phyloP scores from a whole-genome alignment of 1,140 invertebrate species.

The Bacillus rossius region DNA sequence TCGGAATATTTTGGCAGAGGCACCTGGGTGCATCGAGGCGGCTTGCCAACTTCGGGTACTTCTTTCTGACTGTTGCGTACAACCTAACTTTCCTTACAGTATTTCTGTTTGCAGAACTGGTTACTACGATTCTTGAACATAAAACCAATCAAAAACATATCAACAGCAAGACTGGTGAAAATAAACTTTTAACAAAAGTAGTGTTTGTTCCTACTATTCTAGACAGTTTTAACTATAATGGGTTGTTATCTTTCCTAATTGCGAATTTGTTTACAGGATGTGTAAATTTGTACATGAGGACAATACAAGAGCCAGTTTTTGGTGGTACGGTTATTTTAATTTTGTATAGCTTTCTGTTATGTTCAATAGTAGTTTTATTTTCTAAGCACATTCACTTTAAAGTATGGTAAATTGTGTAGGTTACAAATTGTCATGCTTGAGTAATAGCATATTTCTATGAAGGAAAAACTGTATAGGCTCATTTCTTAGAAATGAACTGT shows the following conservation, averaged over 20 bases:
- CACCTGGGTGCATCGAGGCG: slow-evolving; percentile 56
- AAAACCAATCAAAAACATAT: background rate
- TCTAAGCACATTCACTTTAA: slow-evolving; percentile 12
- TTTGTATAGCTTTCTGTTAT: slow-evolving; percentile 47
- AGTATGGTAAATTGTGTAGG: slow-evolving; percentile 8
- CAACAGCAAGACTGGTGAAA: background rate
- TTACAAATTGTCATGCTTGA: too few relatives aligned
- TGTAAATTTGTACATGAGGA: slow-evolving; percentile 64
- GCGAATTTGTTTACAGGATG: slow-evolving; percentile 74
- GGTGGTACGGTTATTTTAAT: slow-evolving; percentile 50
- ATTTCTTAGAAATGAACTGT: too few relatives aligned
- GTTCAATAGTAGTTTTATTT: slow-evolving; percentile 1
- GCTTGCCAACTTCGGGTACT: slow-evolving; percentile 71
- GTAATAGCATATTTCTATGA: too few relatives aligned
- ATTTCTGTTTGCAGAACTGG: slow-evolving; percentile 50
- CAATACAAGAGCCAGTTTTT: slow-evolving; percentile 45
- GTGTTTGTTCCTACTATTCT: slow-evolving; percentile 50
- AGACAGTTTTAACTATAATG: slow-evolving; percentile 65
- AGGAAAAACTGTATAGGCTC: too few relatives aligned
- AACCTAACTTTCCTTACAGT: slow-evolving; percentile 46
- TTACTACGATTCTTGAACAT: slow-evolving; percentile 34
- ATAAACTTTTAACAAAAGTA: slow-evolving; percentile 19
- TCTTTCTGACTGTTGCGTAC: slow-evolving; percentile 64
- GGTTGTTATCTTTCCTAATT: slow-evolving; percentile 69
- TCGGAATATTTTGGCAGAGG: background rate